These are phyloP conservation scores for Hydropsyche betteni DNA, from an alignment of 2,888 invertebrate genomes.

Conservation along the genomic window DNA sequence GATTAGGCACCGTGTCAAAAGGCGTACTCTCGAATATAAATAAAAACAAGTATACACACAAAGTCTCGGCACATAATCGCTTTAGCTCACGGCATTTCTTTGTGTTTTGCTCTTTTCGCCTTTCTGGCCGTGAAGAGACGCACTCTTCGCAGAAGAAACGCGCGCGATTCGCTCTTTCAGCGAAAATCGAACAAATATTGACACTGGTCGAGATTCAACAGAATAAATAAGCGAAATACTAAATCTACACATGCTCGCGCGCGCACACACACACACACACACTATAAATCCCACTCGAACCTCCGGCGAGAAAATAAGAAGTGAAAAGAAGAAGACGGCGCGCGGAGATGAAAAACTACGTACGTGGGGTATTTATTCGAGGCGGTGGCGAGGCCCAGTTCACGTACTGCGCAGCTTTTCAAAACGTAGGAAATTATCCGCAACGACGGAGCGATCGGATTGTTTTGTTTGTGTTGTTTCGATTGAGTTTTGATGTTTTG, in stretches of 20 bases:
- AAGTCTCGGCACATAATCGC: conserved; percentile 3
- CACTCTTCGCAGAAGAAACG: neutral
- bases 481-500: too few relatives aligned
- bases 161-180: conserved; percentile 18
- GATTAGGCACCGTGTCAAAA: too few relatives aligned
- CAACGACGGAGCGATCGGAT: too few relatives aligned
- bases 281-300: conserved; percentile 21
- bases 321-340: conserved; percentile 1
- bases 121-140: neutral
- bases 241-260: neutral
- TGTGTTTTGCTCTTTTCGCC: conserved; percentile 11
- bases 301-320: neutral
- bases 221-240: conserved; percentile 30
- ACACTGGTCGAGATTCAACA: conserved; percentile 31
- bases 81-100: conserved; percentile 14
- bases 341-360: too few relatives aligned
- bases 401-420: too few relatives aligned
- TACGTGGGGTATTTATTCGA: too few relatives aligned
- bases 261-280: too few relatives aligned
- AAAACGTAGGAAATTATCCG: too few relatives aligned
- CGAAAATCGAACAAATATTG: conserved; percentile 32
- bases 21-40: too few relatives aligned
- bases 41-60: too few relatives aligned
- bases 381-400: too few relatives aligned
- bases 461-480: too few relatives aligned